phyloP scores from a whole-genome alignment of 2,888 invertebrate genomes.

The Uloborus plumipes region DNA sequence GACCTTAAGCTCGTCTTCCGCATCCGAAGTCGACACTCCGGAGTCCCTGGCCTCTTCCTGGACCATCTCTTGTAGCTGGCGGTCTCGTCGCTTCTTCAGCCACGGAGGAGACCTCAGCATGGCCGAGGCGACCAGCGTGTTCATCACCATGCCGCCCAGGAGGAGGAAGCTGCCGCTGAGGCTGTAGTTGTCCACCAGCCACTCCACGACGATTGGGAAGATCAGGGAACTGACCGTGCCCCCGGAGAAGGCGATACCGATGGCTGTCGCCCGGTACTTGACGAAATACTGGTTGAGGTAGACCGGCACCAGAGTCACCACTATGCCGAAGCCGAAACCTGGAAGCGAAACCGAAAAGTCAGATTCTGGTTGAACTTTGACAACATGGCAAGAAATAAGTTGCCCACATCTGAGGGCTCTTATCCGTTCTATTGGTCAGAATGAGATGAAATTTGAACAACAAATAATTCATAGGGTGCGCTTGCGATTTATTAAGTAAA shows the following conservation, averaged over 20 bases:
- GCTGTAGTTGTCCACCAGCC: slow-evolving; percentile 56
- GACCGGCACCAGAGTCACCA: slow-evolving; percentile 62
- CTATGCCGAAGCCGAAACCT: slow-evolving; percentile 66
- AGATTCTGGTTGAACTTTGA: too few relatives aligned
- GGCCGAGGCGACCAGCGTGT: slow-evolving; percentile 54
- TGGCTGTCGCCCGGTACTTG: slow-evolving; percentile 63
- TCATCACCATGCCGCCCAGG: slow-evolving; percentile 62
- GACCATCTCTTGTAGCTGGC: background rate
- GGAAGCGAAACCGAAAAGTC: slow-evolving; percentile 13
- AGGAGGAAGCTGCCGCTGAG: slow-evolving; percentile 62
- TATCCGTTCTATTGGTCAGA: too few relatives aligned
- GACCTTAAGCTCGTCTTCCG: background rate
- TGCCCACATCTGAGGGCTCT: too few relatives aligned
- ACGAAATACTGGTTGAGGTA: slow-evolving; percentile 66
- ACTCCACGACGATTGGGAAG: slow-evolving; percentile 63
- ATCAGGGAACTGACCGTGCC: slow-evolving; percentile 66
- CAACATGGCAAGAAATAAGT: too few relatives aligned
- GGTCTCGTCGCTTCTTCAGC: slow-evolving; percentile 19
- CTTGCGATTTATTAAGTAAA: too few relatives aligned
- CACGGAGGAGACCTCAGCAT: slow-evolving; percentile 40
- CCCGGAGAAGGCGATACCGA: slow-evolving; percentile 65
- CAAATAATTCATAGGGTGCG: too few relatives aligned
- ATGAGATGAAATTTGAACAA: too few relatives aligned
- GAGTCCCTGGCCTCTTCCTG: slow-evolving; percentile 40
- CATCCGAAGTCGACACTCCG: slow-evolving; percentile 40